Percentiles rank a stretch among this genome's conserved stretches.
Conservation (phyloP, 1,140 invertebrate species). For the Ceratina australensis region DNA sequence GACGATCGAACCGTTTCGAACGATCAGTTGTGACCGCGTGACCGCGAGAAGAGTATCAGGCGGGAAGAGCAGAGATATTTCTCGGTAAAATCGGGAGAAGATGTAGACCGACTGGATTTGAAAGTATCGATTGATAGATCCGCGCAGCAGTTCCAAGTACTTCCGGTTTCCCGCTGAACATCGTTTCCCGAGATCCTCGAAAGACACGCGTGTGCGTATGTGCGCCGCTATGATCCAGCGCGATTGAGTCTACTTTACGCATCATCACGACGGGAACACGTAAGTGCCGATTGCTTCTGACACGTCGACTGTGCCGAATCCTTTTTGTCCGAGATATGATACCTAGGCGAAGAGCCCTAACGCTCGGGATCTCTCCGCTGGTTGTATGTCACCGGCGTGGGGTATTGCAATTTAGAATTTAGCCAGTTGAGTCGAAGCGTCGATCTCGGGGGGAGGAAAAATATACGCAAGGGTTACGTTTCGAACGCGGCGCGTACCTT, state of each 20-base stretch:
- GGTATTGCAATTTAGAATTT: constrained; percentile 2
- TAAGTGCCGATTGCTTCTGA: constrained; percentile 52
- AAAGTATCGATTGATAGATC: no score
- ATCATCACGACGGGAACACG: constrained; percentile 25
- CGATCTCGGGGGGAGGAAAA: not conserved
- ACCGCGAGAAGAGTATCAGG: not conserved
- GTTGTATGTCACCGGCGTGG: not conserved
- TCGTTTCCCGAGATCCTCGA: no score
- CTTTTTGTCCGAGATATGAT: not conserved
- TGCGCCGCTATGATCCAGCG: constrained; percentile 38
- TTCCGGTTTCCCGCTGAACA: no score
- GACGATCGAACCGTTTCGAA: no score
- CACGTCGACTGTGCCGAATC: not conserved
- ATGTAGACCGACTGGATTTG: no score
- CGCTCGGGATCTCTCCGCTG: not conserved
- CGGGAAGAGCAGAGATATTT: no score
- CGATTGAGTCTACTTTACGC: not conserved
- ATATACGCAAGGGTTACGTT: not conserved
- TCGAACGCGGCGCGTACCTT: not conserved
- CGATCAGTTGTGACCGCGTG: not conserved
- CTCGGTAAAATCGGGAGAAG: no score
- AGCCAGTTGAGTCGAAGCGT: not conserved
- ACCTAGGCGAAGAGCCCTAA: not conserved
- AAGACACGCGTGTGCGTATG: no score
- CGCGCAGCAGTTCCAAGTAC: no score